Conservation (phyloP, 2,888 invertebrate species). For the Pimpla rufipes region DNA sequence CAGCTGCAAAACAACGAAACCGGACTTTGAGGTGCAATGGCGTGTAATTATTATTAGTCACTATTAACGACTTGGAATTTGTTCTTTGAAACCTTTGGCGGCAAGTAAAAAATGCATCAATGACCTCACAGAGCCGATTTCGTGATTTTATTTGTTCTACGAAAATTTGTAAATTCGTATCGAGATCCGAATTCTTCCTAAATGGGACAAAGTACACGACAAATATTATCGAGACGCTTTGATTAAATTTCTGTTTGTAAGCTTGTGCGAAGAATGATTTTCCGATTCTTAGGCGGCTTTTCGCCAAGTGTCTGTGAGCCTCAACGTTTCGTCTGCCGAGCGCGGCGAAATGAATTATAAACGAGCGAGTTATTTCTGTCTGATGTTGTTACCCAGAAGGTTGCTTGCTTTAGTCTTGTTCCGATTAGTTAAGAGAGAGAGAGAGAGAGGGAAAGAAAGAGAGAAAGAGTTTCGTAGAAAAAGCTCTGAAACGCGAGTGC, state of each 20-base stretch:
- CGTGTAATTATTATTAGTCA: not conserved
- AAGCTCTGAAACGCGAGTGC: conserved; percentile 21
- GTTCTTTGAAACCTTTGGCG: not conserved
- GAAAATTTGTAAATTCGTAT: not conserved
- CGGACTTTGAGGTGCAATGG: not conserved
- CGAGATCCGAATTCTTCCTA: not conserved
- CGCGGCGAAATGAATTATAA: conserved; percentile 4
- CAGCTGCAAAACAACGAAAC: not conserved
- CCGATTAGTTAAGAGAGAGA: conserved; percentile 3
- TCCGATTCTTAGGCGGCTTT: not conserved
- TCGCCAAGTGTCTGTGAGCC: not conserved
- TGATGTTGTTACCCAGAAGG: conserved; percentile 22
- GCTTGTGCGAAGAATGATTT: not conserved
- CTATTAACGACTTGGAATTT: not conserved
- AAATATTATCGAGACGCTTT: not conserved
- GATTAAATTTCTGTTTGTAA: not conserved
- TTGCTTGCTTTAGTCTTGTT: not conserved
- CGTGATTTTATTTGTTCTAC: not conserved
- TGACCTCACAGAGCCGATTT: not conserved
- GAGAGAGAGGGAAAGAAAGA: no score
- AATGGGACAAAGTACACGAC: not conserved
- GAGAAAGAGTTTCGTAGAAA: not conserved
- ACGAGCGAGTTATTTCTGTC: conserved; percentile 5
- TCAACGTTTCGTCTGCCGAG: not conserved
- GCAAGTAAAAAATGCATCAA: not conserved